A percentile compares a stretch with the other conserved stretches of the same genome.
phyloP scores from a whole-genome alignment of 2,797 vertebrate species.

The Pseudochirops cupreus region DNA sequence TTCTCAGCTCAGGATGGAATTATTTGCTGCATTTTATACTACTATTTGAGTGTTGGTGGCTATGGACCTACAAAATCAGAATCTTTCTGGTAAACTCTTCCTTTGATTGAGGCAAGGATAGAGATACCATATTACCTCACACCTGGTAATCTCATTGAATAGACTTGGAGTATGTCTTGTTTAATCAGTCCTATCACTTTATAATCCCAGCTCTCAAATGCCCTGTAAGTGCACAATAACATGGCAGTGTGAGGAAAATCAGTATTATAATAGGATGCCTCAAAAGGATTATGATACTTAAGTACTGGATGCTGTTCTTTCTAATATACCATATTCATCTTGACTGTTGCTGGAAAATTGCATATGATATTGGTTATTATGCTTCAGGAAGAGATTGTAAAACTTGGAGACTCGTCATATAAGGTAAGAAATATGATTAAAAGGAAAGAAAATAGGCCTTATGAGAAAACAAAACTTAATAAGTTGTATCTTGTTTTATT shows the following conservation, averaged over 20 bases:
- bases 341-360: neutral
- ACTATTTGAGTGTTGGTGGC: neutral
- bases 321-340: neutral
- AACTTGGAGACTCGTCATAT: neutral
- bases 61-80: neutral
- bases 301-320: neutral
- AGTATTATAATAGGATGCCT: neutral
- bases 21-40: neutral
- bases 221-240: neutral
- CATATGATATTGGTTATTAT: neutral
- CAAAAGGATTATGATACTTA: neutral
- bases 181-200: neutral
- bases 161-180: neutral
- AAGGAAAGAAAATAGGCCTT: neutral
- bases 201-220: neutral
- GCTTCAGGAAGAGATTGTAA: neutral
- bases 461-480: neutral
- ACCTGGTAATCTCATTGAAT: neutral
- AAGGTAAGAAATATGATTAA: neutral
- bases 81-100: neutral
- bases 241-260: neutral
- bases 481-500: constrained; percentile 37
- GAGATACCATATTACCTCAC: neutral
- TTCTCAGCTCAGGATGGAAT: neutral
- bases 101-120: neutral